Evolutionary conservation across 2,113 vertebrate genomes (phyloP), one percentile per base, ranked within the genome.

Genomic region (Noturus placidus): DNA sequence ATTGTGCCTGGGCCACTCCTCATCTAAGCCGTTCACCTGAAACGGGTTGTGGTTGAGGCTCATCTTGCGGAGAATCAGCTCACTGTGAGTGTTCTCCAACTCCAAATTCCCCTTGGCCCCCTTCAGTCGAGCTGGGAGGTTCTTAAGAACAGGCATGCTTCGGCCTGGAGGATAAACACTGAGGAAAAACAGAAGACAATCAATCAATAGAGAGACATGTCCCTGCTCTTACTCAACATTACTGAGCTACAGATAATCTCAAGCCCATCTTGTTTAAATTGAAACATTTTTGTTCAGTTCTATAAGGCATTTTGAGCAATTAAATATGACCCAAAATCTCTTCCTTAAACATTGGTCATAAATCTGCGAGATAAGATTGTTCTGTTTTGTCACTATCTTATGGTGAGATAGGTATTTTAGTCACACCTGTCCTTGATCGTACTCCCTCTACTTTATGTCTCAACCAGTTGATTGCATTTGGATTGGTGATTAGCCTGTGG

Each of bases 131-230:
- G 93, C 91, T 0, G 95, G 93, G 81, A 94, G 93, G 59, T 94
- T 96, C 94, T 96, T 96, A 90, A 96, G 92, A 93, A 97, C 91
- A 0, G 97, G 96, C 97, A 98, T 98, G 87, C 50, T 91, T 89
- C 59, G 50, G 72, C 87, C 82, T 70, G 82, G 88, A 83, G 85
- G 65, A 76, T 86, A 74, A 89, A 88, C 88, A 87, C 92, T 92
- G 70, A 77, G 77, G 83, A 20, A 89, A 50, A 88, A 85, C 22
- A 91, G 88, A 83, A 82, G 27, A 69, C 35, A 77, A 52, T 81
- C 17, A 30, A 69, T 56, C 22, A 59, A 77, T 82, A 85, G 35
- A 88, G 9, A 86, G 54, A 56, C 54, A 77, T 0, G 19, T 84
- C 63, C 54, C 22, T 57, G 65, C 35, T 42, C 42, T 87, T 38